Evolutionary conservation across 2,797 vertebrate genomes (phyloP), one percentile per base, ranked within the genome.

Genomic region (Sebastes alutus): DNA sequence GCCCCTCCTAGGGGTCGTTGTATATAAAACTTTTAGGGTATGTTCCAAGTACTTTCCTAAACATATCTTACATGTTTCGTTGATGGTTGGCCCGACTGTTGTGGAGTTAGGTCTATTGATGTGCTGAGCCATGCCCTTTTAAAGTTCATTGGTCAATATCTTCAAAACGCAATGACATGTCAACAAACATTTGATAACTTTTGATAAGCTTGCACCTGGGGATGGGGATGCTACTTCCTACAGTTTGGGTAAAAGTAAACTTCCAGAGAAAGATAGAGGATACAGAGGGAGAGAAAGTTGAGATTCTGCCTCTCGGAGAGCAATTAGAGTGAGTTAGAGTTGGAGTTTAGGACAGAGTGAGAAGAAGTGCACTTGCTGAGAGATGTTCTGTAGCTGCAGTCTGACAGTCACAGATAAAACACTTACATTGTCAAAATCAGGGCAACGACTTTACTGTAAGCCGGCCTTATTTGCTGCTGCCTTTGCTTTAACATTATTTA

Each of bases 351-450:
- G 79, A 82, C 66, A 65, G 56, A 55, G 66, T 59, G 68, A 76
- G 77, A 84, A 60, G 78, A 56, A 30, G 29, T 32, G 82, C 65
- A 22, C 61, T 79, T 4, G 11, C 65, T 23, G 80, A 77, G 46
- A 81, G 73, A 77, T 79, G 77, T 72, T 70, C 66, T 75, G 69
- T 55, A 72, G 82, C 88, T 77, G 68, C 74, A 68, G 85, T 82
- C 81, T 91, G 88, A 92, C 84, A 82, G 82, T 59, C 68, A 18
- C 81, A 81, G 87, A 89, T 88, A 88, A 93, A 89, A 85, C 66
- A 75, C 62, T 49, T 64, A 82, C 75, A 80, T 55, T 81, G 82
- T 83, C 71, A 77, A 77, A 91, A 76, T 68, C 87, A 75, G 87
- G 82, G 75, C 77, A 75, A 60, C 20, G 46, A 61, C 65, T 87